Conservation (phyloP, 2,113 vertebrate genomes). For the Pachycephala philippinensis region DNA sequence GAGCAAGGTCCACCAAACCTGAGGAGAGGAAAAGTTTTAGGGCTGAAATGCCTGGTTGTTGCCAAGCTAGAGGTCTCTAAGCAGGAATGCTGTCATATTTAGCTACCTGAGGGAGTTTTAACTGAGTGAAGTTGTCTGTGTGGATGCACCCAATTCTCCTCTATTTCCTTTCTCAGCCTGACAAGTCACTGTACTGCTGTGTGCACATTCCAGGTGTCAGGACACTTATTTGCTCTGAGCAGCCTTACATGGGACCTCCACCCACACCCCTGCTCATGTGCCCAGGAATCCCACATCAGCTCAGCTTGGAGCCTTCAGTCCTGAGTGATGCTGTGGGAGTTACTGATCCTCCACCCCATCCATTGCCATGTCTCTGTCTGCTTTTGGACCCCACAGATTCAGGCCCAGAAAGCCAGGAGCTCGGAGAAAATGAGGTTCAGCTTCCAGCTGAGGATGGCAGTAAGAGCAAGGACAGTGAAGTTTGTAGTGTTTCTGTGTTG, state of each 20-base stretch:
- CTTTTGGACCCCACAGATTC: neutral
- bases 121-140: neutral
- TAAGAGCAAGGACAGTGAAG: neutral
- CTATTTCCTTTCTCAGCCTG: neutral
- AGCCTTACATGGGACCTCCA: neutral
- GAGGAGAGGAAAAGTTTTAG: neutral
- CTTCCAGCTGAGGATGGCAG: neutral
- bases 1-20: neutral
- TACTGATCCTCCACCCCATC: neutral
- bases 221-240: neutral
- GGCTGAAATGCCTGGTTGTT: neutral
- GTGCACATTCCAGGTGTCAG: neutral
- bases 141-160: neutral
- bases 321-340: neutral
- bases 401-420: neutral
- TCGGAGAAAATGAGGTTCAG: neutral
- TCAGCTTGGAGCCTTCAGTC: neutral
- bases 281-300: neutral
- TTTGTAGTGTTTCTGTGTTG: neutral
- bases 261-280: neutral
- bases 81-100: neutral
- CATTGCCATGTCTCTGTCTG: neutral
- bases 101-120: neutral
- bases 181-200: neutral
- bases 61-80: neutral